Evolutionary conservation across 2,888 invertebrate species (phyloP), one percentile per base, ranked within the genome.

Genomic region (Allolobophora icterica): DNA sequence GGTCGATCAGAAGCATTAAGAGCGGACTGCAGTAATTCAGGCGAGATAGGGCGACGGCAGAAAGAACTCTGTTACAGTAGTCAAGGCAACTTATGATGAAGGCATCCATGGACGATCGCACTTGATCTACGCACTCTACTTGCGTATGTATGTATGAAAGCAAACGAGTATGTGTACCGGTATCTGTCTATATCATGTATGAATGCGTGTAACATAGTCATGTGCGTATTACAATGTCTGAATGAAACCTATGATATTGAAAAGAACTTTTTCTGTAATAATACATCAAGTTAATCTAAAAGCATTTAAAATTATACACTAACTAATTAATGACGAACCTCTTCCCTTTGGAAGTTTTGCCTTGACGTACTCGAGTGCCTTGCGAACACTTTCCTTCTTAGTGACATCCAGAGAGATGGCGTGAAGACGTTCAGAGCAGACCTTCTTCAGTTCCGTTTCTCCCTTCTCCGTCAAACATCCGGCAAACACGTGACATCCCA

Each of bases 321-420:
- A 3, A 89, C 34, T 38, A 91, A 34, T n/a, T 42, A 17, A 42
- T 13, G 17, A 42, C 17, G 21, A 84, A 89, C 89, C 89, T 89
- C 33, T 34, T 21, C 89, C 89, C 89, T 89, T 5, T 5, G 89
- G 89, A 42, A 89, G 38, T 19, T 89, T 89, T 13, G 0, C 52
- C 33, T 89, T 24, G 89, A 89, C 89, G 52, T n/a, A 89, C 11
- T 38, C 45, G 40, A 40, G 30, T 19, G 45, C 89, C 19, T 89
- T 42, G 1, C 40, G 89, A 35, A 91, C 38, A 34, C 52, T 91
- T 71, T 94, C 93, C n/a, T 93, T 92, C 90, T 94, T 94, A 83
- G 95, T 95, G 34, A 95, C 94, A 93, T 95, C 95, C 90, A 95
- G 92, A 91, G 94, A 93, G 90, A 95, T 91, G 90, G 94, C 92